Conservation (phyloP, 2,888 invertebrate genomes). For the Phasia obesa region DNA sequence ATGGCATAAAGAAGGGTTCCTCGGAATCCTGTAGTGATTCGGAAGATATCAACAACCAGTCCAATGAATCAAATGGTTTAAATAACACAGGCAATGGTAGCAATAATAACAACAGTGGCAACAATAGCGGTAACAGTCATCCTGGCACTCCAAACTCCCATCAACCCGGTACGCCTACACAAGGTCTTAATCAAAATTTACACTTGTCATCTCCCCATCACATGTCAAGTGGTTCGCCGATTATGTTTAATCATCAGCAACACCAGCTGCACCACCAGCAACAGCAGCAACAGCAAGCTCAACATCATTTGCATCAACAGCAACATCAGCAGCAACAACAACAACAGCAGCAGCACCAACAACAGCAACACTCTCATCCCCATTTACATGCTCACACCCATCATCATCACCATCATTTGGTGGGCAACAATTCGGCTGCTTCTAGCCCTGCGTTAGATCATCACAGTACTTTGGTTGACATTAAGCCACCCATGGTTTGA, state of each 20-base stretch:
- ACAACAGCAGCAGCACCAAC: slow-evolving; percentile 74
- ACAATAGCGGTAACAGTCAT: slow-evolving; percentile 77
- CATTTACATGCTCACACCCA: slow-evolving; percentile 76
- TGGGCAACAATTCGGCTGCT: slow-evolving; percentile 81
- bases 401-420: slow-evolving; percentile 79
- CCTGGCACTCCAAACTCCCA: slow-evolving; percentile 81
- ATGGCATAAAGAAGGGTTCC: slow-evolving; percentile 87
- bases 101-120: slow-evolving; percentile 75
- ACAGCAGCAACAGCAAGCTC: slow-evolving; percentile 74
- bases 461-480: slow-evolving; percentile 85
- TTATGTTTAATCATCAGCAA: slow-evolving; percentile 81
- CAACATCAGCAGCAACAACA: slow-evolving; percentile 76
- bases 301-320: slow-evolving; percentile 76
- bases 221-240: slow-evolving; percentile 81
- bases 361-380: slow-evolving; percentile 75
- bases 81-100: slow-evolving; percentile 74
- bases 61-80: slow-evolving; percentile 79
- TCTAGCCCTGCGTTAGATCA: slow-evolving; percentile 86
- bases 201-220: slow-evolving; percentile 81
- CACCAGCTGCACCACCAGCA: slow-evolving; percentile 79
- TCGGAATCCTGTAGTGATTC: slow-evolving; percentile 95
- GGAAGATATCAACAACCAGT: slow-evolving; percentile 92
- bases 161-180: slow-evolving; percentile 77
- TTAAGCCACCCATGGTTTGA: slow-evolving; percentile 86
- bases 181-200: slow-evolving; percentile 76